Base-by-base conservation (phyloP, 2,888 invertebrate species). In the Drosophila longiperda region DNA sequence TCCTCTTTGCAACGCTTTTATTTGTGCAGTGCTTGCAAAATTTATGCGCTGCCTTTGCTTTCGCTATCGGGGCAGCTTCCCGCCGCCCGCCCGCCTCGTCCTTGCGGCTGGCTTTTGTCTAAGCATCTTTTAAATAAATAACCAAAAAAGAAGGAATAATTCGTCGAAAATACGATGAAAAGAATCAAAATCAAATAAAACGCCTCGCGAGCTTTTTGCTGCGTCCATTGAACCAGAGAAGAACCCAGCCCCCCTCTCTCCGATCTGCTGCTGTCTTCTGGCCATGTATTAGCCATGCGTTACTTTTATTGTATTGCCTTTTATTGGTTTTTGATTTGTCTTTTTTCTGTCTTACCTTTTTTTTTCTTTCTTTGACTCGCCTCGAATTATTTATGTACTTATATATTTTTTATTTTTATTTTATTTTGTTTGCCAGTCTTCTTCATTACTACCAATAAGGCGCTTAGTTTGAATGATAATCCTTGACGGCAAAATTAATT, bases 291-390 rank as follows among this genome's bases (percentile, higher is more conserved):
- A 55, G 59, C 50, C 77, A 75, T 77, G 62, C 61, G 55, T 76
- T 57, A 38, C 54, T 53, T 75, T 71, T 61, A 77, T 81, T 80
- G 82, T 77, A 84, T 83, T 80, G 75, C 71, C 66, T 85, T 90
- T 91, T 89, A 91, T 89, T 91, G 91, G 77, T 78, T 86, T 87
- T 82, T 83, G 91, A 88, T 89, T 83, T 79, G 78, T 74, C 42
- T 71, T 62, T 69, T 57, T 55, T 68, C 58, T 65, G 62, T 45
- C 55, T 49, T 12, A 57, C 34, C 38, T 54, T 32, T 23, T 36
- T 50, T 48, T 61, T 40, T 23, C 29, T 29, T 42, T 23, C 53
- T 34, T 29, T 68, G 45, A 12, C 23, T 54, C n/a, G n/a, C 32
- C 52, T 53, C 57, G 54, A 48, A 45, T 66, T 50, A 65, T 64